These are phyloP conservation scores for Melitaea athalia DNA, from an alignment of 2,888 invertebrate genomes.

Conservation along the genomic window DNA sequence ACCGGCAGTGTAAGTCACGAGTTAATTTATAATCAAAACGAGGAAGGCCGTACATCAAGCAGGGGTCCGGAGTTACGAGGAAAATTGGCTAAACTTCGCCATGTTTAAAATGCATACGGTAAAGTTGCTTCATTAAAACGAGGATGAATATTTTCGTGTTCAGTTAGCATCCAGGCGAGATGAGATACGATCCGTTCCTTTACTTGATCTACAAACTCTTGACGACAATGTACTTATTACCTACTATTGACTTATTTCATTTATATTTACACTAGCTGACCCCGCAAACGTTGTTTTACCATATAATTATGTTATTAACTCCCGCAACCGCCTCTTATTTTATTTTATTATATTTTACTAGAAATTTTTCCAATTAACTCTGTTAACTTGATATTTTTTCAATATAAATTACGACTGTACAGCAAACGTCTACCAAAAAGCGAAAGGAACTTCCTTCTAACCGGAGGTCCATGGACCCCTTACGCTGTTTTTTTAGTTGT, in stretches of 20 bases:
- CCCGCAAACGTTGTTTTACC: no score
- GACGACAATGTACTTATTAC: not conserved
- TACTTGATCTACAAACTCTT: not conserved
- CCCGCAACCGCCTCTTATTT: no score
- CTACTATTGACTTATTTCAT: not conserved
- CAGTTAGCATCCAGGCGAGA: not conserved
- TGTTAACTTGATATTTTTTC: no score
- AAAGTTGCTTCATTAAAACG: slow-evolving; percentile 24
- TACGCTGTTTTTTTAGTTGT: no score
- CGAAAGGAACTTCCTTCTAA: no score
- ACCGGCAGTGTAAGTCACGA: not conserved
- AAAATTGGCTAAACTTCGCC: slow-evolving; percentile 13
- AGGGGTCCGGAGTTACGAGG: slow-evolving; percentile 2
- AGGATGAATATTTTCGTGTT: slow-evolving; percentile 21
- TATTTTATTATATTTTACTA: no score
- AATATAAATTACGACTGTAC: no score
- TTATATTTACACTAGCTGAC: no score
- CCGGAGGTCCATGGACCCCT: no score
- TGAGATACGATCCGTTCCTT: not conserved
- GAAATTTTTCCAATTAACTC: no score
- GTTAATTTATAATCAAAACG: slow-evolving; percentile 14
- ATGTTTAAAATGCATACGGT: slow-evolving; percentile 21
- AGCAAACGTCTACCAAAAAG: no score
- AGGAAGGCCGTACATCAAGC: slow-evolving; percentile 10
- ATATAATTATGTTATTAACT: no score